Evolutionary conservation across 2,797 vertebrate species (phyloP), one percentile per base, ranked within the genome.

Genomic region (Cephalopachus bancanus): DNA sequence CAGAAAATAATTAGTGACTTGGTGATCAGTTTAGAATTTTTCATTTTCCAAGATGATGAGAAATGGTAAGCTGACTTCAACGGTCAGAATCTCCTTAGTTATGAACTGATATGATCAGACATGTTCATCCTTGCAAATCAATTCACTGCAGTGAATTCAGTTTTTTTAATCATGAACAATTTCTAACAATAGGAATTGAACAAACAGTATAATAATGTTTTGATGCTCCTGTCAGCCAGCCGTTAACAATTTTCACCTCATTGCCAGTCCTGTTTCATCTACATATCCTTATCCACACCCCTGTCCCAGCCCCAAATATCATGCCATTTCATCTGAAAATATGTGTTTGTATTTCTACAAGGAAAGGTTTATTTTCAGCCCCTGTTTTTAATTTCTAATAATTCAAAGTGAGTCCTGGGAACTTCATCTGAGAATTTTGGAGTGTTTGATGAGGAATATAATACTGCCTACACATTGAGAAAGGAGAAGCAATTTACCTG

Each of bases 351-450:
- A 26, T 89, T 93, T 93, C 86, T 76, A 37, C 62, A 87, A 75
- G 49, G 74, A 83, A 89, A 24, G 0, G 17, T 22, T 93, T 83
- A 22, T 86, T 96, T 95, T 79, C 78, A 81, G 30, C 14, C 62
- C 86, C 90, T 87, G 90, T 78, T 96, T 94, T 28, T 95, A 75
- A 74, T n/a, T 57, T 75, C 10, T 78, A 69, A 65, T 74, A 95
- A 79, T 87, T 93, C 76, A 76, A 96, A 95, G 65, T 37, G 22
- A 87, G 24, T 62, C 53, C 64, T 92, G 44, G 79, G 75, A 83
- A 96, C 33, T 53, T 4, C 75, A 51, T 86, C 96, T 96, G 59
- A 94, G 74, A 98, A 97, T 81, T 89, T 64, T 55, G 11, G 96
- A 91, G 93, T 75, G 12, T 14, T 3, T 85, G 49, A 8, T 84